Conservation (phyloP, 1,140 invertebrate species). For the Drosophila jambulina region DNA sequence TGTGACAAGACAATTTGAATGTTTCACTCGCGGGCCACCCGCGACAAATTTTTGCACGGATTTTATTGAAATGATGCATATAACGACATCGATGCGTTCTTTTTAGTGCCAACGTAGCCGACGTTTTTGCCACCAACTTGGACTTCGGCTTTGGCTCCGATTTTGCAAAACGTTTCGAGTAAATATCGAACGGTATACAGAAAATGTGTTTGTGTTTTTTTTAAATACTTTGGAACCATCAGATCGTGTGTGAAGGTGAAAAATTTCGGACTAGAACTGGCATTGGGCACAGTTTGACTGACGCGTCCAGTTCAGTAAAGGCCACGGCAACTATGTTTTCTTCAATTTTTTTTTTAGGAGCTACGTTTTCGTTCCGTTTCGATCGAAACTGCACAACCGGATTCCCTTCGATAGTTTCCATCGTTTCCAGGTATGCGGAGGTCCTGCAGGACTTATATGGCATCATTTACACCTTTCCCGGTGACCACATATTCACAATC, state of each 20-base stretch:
- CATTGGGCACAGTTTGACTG: conserved; percentile 20
- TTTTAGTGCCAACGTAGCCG: not conserved
- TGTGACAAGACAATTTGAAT: conserved; percentile 58
- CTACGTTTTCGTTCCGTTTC: not conserved
- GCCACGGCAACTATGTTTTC: conserved; percentile 27
- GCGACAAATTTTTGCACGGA: conserved; percentile 42
- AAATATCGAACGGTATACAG: conserved; percentile 13
- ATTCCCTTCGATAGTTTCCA: conserved; percentile 8
- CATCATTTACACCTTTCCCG: conserved; percentile 25
- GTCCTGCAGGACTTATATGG: conserved; percentile 6
- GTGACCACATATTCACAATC: not conserved
- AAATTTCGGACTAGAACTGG: conserved; percentile 59
- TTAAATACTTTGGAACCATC: conserved; percentile 41
- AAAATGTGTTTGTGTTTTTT: conserved; percentile 38
- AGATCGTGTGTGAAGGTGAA: conserved; percentile 63
- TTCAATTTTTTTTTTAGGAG: not conserved
- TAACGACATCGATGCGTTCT: conserved; percentile 15
- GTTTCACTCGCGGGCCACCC: conserved; percentile 54
- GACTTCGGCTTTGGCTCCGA: conserved; percentile 14
- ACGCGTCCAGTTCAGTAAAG: conserved; percentile 4
- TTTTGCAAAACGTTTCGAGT: conserved; percentile 43
- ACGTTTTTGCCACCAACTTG: not conserved
- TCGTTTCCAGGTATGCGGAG: conserved; percentile 11
- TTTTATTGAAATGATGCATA: conserved; percentile 15
- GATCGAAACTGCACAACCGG: conserved; percentile 6